Percentiles rank a stretch among this genome's conserved stretches.
Evolutionary conservation across 1,140 invertebrate genomes (phyloP).

Genomic region (Dufourea novaeangliae): DNA sequence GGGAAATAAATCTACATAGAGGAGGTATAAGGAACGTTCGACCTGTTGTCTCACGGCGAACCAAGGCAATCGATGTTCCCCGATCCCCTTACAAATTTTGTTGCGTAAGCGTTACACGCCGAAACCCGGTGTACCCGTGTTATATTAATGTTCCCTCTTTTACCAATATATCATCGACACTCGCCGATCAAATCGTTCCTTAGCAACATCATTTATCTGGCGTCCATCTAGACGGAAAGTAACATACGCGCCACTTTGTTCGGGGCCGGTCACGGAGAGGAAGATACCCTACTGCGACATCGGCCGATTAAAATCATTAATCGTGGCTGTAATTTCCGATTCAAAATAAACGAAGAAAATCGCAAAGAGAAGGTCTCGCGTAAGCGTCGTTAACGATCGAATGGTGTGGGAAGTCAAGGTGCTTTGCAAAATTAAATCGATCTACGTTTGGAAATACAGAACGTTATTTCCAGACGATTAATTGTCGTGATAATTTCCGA

Average conservation of each 20-base stretch:
- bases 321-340: background rate
- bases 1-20: background rate
- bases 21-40: background rate
- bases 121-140: slow-evolving; percentile 20
- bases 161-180: slow-evolving; percentile 35
- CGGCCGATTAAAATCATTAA: slow-evolving; percentile 36
- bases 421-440: too few relatives aligned
- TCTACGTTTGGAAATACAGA: too few relatives aligned
- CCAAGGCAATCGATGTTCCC: background rate
- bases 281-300: slow-evolving; percentile 14
- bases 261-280: background rate
- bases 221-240: background rate
- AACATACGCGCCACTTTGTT: background rate
- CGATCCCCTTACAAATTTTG: slow-evolving; percentile 14
- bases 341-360: background rate
- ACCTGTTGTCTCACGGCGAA: background rate
- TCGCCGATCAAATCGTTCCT: slow-evolving; percentile 28
- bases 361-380: background rate
- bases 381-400: too few relatives aligned
- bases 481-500: too few relatives aligned
- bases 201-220: slow-evolving; percentile 41
- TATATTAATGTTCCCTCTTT: slow-evolving; percentile 31
- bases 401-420: too few relatives aligned
- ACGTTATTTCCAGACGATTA: too few relatives aligned
- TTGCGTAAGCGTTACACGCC: slow-evolving; percentile 42